A percentile compares a stretch with the other conserved stretches of the same genome.
These are phyloP conservation scores for Oeneis ivallda DNA, from an alignment of 2,888 invertebrate species.

Conservation along the genomic window DNA sequence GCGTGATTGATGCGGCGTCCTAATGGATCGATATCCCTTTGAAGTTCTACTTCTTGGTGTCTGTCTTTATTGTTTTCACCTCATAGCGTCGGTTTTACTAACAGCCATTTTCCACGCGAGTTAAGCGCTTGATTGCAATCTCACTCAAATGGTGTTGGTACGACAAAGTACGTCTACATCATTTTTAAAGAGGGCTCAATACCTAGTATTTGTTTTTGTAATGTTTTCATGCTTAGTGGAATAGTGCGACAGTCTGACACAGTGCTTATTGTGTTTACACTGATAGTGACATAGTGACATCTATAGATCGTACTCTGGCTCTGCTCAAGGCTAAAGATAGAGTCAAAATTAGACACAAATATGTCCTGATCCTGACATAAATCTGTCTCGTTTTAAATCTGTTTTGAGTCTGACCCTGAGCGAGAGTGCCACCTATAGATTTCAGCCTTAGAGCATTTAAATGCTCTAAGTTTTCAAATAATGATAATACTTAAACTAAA, in stretches of 20 bases:
- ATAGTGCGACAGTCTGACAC: background rate
- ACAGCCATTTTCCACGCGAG: background rate
- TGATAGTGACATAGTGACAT: too few relatives aligned
- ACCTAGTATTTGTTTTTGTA: background rate
- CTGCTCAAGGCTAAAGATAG: too few relatives aligned
- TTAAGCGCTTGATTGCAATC: background rate
- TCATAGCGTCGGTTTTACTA: constrained; percentile 13
- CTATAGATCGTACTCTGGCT: too few relatives aligned
- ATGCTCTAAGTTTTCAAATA: too few relatives aligned
- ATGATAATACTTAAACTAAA: too few relatives aligned
- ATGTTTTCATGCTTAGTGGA: background rate
- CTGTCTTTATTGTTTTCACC: constrained; percentile 29
- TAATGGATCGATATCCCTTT: constrained; percentile 66
- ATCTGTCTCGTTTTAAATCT: too few relatives aligned
- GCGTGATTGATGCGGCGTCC: constrained; percentile 67
- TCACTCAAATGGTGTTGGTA: background rate
- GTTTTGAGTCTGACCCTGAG: too few relatives aligned
- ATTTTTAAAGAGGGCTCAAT: background rate
- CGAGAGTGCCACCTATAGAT: too few relatives aligned
- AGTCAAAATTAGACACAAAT: too few relatives aligned
- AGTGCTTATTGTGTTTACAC: background rate
- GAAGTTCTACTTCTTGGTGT: constrained; percentile 35
- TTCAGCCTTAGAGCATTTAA: too few relatives aligned
- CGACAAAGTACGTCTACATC: background rate
- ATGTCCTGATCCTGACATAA: too few relatives aligned